Percentiles rank a stretch among this genome's conserved stretches.
Evolutionary conservation across 2,888 invertebrate genomes (phyloP).

Genomic region (Hydroisotoma schaefferi): DNA sequence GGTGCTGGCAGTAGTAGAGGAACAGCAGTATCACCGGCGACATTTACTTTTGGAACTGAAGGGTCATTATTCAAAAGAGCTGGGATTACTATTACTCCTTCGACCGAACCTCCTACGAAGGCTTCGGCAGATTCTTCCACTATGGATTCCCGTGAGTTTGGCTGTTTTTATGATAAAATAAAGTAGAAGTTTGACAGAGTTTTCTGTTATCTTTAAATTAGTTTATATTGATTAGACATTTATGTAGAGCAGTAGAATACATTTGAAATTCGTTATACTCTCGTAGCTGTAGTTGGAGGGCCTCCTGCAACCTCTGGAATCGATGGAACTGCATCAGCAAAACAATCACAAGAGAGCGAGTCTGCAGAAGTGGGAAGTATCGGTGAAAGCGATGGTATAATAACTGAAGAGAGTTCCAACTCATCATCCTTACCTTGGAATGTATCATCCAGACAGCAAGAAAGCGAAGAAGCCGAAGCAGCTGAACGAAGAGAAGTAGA

Average conservation of each 20-base stretch:
- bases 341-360: background rate
- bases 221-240: background rate
- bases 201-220: background rate
- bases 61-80: constrained; percentile 12
- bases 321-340: background rate
- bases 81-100: constrained; percentile 12
- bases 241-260: background rate
- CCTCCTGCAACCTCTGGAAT: background rate
- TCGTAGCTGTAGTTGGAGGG: background rate
- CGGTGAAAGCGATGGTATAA: constrained; percentile 9
- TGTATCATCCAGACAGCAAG: constrained; percentile 7
- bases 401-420: constrained; percentile 13
- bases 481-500: background rate
- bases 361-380: constrained; percentile 2
- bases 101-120: constrained; percentile 10
- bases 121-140: constrained; percentile 11
- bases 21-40: background rate
- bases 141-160: constrained; percentile 4
- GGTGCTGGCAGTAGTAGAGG: background rate
- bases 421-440: constrained; percentile 15
- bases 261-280: background rate
- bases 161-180: background rate
- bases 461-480: background rate
- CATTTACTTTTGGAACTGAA: too few relatives aligned
- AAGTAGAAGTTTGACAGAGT: background rate